These are phyloP conservation scores for Timema cristinae DNA, from an alignment of 2,888 invertebrate species.

Conservation along the genomic window DNA sequence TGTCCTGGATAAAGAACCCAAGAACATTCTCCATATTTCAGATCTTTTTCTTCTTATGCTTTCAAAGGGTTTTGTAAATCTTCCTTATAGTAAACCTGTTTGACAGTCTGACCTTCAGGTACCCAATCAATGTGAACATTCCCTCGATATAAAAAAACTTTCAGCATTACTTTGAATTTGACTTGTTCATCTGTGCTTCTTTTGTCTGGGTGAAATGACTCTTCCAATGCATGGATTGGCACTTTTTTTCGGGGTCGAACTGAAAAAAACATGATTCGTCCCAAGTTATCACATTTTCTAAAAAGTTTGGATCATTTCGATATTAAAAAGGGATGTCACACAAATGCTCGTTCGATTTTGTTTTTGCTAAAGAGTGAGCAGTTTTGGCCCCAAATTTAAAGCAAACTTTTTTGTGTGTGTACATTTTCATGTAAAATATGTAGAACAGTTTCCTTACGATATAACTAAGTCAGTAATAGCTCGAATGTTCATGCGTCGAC, in stretches of 20 bases:
- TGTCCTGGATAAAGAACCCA: not conserved
- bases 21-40: constrained; percentile 7
- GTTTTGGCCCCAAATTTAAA: constrained; percentile 3
- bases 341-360: no score
- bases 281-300: no score
- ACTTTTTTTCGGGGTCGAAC: constrained; percentile 5
- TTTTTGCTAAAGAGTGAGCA: no score
- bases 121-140: not conserved
- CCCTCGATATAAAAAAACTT: constrained; percentile 3
- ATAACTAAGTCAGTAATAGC: no score
- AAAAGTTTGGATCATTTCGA: constrained; percentile 12
- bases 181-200: no score
- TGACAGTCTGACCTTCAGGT: no score
- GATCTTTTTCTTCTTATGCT: constrained; percentile 7
- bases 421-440: no score
- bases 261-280: no score
- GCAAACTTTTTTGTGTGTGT: no score
- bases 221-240: constrained; percentile 6
- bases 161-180: constrained; percentile 14
- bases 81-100: constrained; percentile 14
- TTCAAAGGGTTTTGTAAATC: not conserved
- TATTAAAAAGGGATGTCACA: constrained; percentile 8
- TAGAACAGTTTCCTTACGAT: no score
- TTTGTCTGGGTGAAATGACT: not conserved
- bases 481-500: no score